These are phyloP conservation scores for Pachydiplax longipennis DNA, from an alignment of 2,888 invertebrate species.

Conservation along the genomic window DNA sequence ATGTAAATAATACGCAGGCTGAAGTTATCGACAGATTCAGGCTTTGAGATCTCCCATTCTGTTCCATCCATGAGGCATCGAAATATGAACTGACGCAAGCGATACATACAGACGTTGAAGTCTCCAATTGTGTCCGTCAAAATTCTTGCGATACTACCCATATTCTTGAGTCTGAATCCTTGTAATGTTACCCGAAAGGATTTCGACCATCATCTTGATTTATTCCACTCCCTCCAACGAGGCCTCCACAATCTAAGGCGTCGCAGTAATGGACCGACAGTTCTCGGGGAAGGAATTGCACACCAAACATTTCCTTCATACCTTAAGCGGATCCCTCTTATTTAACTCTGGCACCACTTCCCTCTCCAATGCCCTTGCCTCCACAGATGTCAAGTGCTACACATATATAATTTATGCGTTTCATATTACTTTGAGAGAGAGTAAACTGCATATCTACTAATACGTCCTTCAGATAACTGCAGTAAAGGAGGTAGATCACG, in stretches of 20 bases:
- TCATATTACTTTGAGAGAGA: not conserved
- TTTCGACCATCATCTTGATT: not conserved
- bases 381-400: not conserved
- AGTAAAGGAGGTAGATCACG: not conserved
- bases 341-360: not conserved
- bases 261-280: slow-evolving; percentile 2
- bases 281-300: slow-evolving; percentile 13
- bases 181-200: not conserved
- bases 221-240: not conserved
- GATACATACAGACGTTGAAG: not conserved
- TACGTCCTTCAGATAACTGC: not conserved
- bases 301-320: not conserved
- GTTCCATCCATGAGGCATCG: not conserved
- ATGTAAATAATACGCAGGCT: too few relatives aligned
- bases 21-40: not conserved
- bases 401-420: not conserved
- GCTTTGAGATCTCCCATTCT: not conserved
- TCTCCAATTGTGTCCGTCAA: not conserved
- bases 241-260: slow-evolving; percentile 5
- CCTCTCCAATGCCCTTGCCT: not conserved
- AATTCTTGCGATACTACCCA: not conserved
- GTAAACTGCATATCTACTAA: not conserved
- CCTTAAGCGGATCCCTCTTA: not conserved
- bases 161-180: not conserved
- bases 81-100: not conserved